Conservation (phyloP, 1,140 invertebrate species). For the Heliconius hermathena region DNA sequence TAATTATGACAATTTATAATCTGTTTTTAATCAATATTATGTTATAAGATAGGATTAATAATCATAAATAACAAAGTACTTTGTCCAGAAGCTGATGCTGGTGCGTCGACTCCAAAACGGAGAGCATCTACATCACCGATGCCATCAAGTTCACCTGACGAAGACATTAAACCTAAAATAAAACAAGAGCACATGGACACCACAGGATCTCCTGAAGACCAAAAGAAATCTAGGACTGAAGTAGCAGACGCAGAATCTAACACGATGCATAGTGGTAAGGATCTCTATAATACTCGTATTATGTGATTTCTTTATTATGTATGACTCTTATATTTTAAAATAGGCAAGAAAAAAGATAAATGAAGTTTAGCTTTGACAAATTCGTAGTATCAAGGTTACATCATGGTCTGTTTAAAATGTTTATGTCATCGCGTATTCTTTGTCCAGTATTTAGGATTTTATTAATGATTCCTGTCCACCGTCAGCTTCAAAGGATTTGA, state of each 20-base stretch:
- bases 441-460: conserved; percentile 66
- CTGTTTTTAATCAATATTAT: not conserved
- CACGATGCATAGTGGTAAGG: conserved; percentile 93
- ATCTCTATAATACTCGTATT: not conserved
- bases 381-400: conserved; percentile 26
- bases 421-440: conserved; percentile 62
- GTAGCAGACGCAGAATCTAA: conserved; percentile 93
- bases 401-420: conserved; percentile 57
- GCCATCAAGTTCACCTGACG: conserved; percentile 83
- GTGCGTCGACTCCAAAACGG: conserved; percentile 84
- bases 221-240: conserved; percentile 89
- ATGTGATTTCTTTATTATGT: not conserved
- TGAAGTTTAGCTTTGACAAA: conserved; percentile 4
- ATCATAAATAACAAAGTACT: not conserved
- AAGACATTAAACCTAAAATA: conserved; percentile 87
- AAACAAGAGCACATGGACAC: conserved; percentile 87
- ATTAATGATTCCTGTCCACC: conserved; percentile 69
- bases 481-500: conserved; percentile 66
- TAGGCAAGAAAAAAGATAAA: not conserved
- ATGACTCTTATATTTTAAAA: not conserved
- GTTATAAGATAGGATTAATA: not conserved
- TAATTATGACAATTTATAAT: not conserved
- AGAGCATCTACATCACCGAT: conserved; percentile 85
- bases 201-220: conserved; percentile 83
- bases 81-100: conserved; percentile 72